Evolutionary conservation across 30 jellyfish, hydroid and myxozoan species (phyloP).

Genomic region (Nemopilema nomurai): DNA sequence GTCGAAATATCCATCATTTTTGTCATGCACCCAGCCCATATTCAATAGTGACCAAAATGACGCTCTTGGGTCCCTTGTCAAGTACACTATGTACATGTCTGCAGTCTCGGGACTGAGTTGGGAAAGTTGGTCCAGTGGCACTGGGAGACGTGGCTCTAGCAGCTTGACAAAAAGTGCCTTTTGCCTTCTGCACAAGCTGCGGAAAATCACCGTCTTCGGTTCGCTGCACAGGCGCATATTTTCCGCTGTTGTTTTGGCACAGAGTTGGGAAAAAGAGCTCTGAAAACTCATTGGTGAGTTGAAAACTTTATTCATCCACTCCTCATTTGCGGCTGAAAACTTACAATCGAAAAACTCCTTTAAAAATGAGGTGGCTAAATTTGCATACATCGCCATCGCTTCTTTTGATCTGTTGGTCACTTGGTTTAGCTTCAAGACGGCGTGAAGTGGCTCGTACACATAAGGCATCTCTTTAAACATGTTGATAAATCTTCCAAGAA

Average conservation of each 20-base stretch:
- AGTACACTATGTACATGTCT: conserved; percentile 14
- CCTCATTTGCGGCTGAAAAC: conserved; percentile 1
- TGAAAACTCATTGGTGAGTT: not conserved
- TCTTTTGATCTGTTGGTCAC: not conserved
- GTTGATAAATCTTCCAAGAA: conserved; percentile 59
- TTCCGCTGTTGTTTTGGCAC: not conserved
- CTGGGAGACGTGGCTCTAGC: conserved; percentile 39
- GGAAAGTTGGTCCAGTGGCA: not conserved
- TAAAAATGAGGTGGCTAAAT: conserved; percentile 4
- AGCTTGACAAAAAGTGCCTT: conserved; percentile 8
- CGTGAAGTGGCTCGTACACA: conserved; percentile 74
- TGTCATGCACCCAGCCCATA: conserved; percentile 65
- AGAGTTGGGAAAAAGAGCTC: not conserved
- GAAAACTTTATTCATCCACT: not conserved
- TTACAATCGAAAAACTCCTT: conserved; percentile 8
- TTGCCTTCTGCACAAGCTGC: conserved; percentile 6
- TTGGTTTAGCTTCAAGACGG: conserved; percentile 6
- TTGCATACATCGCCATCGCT: not conserved
- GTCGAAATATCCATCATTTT: conserved; percentile 12
- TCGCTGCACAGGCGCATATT: conserved; percentile 32
- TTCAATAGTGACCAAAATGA: conserved; percentile 70
- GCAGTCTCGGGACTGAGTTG: not conserved
- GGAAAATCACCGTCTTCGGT: not conserved
- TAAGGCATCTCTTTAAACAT: conserved; percentile 10
- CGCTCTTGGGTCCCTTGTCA: conserved; percentile 78